Percentiles rank a stretch among this genome's conserved stretches.
phyloP scores from a whole-genome alignment of 2,888 invertebrate genomes.

The Sphinx pinastri region DNA sequence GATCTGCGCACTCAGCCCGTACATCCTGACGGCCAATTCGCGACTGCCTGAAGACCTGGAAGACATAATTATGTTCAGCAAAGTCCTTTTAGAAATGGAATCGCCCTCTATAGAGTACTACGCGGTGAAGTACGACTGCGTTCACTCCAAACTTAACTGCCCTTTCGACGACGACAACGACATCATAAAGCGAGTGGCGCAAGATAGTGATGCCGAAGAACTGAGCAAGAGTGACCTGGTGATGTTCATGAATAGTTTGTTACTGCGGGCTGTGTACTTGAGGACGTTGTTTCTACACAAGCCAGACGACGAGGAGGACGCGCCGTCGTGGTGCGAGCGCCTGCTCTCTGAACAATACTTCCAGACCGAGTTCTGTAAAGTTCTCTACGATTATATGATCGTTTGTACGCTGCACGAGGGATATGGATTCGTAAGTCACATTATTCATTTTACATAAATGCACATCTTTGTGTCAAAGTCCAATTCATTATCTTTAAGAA shows the following conservation, averaged over 20 bases:
- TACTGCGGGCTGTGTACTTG: constrained; percentile 54
- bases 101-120: constrained; percentile 34
- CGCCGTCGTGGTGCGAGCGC: constrained; percentile 40
- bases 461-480: too few relatives aligned
- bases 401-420: constrained; percentile 54
- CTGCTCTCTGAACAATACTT: constrained; percentile 46
- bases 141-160: constrained; percentile 54
- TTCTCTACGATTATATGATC: constrained; percentile 53
- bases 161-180: constrained; percentile 53
- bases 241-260: constrained; percentile 39
- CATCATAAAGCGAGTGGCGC: constrained; percentile 38
- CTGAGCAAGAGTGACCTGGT: constrained; percentile 46
- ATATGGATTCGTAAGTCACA: constrained; percentile 65
- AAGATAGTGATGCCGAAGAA: constrained; percentile 32
- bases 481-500: too few relatives aligned
- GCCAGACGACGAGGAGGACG: constrained; percentile 41
- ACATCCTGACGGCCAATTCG: constrained; percentile 40
- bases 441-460: neutral
- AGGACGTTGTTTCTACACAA: constrained; percentile 44
- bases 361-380: constrained; percentile 39
- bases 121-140: constrained; percentile 53
- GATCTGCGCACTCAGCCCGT: constrained; percentile 51
- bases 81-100: constrained; percentile 33
- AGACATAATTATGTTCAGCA: constrained; percentile 39
- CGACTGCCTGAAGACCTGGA: constrained; percentile 32